Conservation (phyloP, 2,113 vertebrate species). For the Felis chaus region DNA sequence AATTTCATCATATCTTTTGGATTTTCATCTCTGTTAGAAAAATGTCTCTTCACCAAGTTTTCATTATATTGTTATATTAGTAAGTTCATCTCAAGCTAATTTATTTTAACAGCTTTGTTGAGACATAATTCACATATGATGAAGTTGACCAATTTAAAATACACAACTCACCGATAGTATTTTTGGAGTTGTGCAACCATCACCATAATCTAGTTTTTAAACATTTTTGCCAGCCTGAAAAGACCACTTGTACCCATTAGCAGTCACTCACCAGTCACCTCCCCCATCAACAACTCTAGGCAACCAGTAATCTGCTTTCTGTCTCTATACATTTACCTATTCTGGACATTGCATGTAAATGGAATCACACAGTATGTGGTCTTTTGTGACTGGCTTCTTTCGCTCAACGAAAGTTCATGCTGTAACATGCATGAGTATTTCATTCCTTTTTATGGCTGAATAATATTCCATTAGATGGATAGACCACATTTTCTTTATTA, state of each 20-base stretch:
- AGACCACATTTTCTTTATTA: not conserved
- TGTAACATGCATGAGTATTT: not conserved
- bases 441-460: not conserved
- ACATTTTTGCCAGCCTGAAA: not conserved
- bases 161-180: not conserved
- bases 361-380: not conserved
- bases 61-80: not conserved
- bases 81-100: not conserved
- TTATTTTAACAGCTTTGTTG: not conserved
- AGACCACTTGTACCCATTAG: not conserved
- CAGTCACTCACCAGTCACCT: not conserved
- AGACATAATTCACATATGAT: not conserved
- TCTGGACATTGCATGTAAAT: not conserved
- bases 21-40: not conserved
- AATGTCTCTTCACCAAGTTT: not conserved
- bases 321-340: not conserved
- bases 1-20: not conserved
- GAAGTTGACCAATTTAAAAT: not conserved
- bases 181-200: not conserved
- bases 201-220: not conserved
- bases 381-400: slow-evolving; percentile 23
- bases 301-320: slow-evolving; percentile 8
- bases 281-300: not conserved
- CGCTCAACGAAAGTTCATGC: not conserved
- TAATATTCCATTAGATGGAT: not conserved